Percentiles rank a stretch among this genome's conserved stretches.
These are phyloP conservation scores for Macropus fuliginosus DNA, from an alignment of 2,797 vertebrate species.

Conservation along the genomic window DNA sequence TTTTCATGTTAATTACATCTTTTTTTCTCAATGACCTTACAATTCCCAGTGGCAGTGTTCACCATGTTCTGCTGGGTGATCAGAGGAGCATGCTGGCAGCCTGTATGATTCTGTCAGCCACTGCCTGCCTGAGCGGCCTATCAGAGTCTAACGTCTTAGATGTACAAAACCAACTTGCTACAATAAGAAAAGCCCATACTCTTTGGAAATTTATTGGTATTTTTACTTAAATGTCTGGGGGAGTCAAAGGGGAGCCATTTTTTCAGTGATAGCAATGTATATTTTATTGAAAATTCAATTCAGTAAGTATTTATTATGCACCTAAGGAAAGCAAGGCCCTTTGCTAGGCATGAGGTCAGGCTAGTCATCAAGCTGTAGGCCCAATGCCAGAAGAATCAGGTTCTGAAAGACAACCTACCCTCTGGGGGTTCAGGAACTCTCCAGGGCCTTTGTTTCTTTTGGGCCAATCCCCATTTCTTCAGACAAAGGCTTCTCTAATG, in stretches of 20 bases:
- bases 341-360: neutral
- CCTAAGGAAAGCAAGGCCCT: neutral
- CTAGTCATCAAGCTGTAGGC: neutral
- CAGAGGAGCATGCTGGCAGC: conserved; percentile 38
- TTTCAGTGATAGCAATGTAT: conserved; percentile 20
- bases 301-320: neutral
- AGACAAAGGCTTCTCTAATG: neutral
- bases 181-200: conserved; percentile 9
- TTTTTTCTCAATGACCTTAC: conserved; percentile 59
- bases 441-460: neutral
- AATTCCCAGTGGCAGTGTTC: neutral
- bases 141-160: conserved; percentile 11
- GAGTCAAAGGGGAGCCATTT: conserved; percentile 30
- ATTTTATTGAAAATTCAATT: conserved; percentile 48
- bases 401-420: neutral
- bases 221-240: neutral
- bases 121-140: conserved; percentile 32
- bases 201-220: neutral
- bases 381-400: conserved; percentile 17
- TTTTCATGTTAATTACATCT: conserved; percentile 66
- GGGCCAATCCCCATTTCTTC: neutral
- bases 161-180: conserved; percentile 2
- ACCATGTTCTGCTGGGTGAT: conserved; percentile 43
- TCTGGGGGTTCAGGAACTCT: neutral
- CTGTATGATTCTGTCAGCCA: conserved; percentile 23